phyloP scores from a whole-genome alignment of 2,888 invertebrate genomes.

The Drosophila gaucha region DNA sequence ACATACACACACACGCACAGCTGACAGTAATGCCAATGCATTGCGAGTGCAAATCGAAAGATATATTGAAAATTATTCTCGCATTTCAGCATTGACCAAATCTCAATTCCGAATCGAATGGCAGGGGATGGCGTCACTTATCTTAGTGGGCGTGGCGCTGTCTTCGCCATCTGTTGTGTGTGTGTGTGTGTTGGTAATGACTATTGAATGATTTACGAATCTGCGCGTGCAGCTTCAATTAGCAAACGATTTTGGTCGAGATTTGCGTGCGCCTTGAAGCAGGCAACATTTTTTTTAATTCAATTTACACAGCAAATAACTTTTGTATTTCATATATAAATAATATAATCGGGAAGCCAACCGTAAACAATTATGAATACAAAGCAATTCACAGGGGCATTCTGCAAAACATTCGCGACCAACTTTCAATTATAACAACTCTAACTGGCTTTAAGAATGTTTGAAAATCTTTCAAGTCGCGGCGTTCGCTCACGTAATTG shows the following conservation, averaged over 20 bases:
- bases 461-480: neutral
- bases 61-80: constrained; percentile 52
- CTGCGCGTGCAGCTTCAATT: constrained; percentile 43
- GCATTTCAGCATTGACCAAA: constrained; percentile 39
- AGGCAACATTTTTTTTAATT: constrained; percentile 23
- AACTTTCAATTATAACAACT: constrained; percentile 1
- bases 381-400: too few species aligned
- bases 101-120: constrained; percentile 18
- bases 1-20: constrained; percentile 1
- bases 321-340: too few species aligned
- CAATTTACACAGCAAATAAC: too few species aligned
- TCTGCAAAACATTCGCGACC: too few species aligned
- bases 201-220: constrained; percentile 49
- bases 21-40: constrained; percentile 38
- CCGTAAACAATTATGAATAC: too few species aligned
- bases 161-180: neutral
- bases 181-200: constrained; percentile 23
- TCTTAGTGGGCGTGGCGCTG: constrained; percentile 6
- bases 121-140: constrained; percentile 2
- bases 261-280: constrained; percentile 16
- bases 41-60: constrained; percentile 50
- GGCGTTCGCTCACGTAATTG: constrained; percentile 13
- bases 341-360: too few species aligned
- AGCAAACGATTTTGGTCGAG: constrained; percentile 24
- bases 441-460: neutral